Conservation (phyloP, 2,888 invertebrate genomes). For the Apamea epomidion region DNA sequence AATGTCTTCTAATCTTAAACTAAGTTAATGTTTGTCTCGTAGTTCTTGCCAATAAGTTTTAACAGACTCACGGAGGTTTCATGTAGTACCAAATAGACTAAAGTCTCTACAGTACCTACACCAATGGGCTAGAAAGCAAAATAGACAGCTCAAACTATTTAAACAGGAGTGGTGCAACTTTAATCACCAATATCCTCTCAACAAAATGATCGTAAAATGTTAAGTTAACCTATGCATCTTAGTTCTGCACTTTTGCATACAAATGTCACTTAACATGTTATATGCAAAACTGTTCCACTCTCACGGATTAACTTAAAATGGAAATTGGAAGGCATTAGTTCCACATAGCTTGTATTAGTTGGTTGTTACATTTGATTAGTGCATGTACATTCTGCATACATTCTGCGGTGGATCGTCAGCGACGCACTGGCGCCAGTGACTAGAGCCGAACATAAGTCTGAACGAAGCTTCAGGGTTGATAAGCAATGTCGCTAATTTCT, state of each 20-base stretch:
- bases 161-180: conserved; percentile 11
- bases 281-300: conserved; percentile 31
- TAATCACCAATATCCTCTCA: background rate
- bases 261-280: conserved; percentile 10
- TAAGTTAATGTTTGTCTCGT: too few species aligned
- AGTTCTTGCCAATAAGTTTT: too few species aligned
- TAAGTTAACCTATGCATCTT: background rate
- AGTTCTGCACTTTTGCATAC: conserved; percentile 15
- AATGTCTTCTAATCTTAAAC: too few species aligned
- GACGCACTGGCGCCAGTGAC: conserved; percentile 52
- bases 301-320: conserved; percentile 40
- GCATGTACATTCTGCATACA: conserved; percentile 27
- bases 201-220: conserved; percentile 2
- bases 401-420: conserved; percentile 33
- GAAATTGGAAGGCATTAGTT: conserved; percentile 44
- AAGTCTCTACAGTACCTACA: background rate
- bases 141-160: background rate
- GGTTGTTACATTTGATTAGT: conserved; percentile 49
- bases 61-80: too few species aligned
- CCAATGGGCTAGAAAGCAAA: background rate
- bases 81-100: too few species aligned
- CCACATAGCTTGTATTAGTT: conserved; percentile 35
- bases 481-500: background rate
- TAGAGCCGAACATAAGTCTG: conserved; percentile 37
- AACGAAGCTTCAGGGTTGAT: conserved; percentile 54